These are phyloP conservation scores for Pachypsylla venusta DNA, from an alignment of 1,140 invertebrate genomes.

Conservation along the genomic window DNA sequence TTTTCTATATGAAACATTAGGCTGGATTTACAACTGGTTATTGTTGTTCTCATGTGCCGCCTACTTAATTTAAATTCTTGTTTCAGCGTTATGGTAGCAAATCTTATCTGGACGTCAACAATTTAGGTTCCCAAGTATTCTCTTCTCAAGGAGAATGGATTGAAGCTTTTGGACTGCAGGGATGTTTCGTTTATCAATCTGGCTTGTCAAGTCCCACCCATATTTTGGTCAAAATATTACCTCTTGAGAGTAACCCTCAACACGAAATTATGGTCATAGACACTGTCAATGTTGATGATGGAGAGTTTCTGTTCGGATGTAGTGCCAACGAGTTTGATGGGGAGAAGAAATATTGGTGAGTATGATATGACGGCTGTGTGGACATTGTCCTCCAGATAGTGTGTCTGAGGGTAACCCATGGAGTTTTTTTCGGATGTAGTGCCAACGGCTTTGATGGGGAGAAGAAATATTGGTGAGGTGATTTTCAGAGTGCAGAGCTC, in stretches of 20 bases:
- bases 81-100: neutral
- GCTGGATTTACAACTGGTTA: too few relatives aligned
- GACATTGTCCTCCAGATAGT: too few relatives aligned
- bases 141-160: neutral
- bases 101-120: neutral
- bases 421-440: too few relatives aligned
- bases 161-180: neutral
- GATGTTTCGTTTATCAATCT: neutral
- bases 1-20: too few relatives aligned
- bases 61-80: too few relatives aligned
- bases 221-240: neutral
- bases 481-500: too few relatives aligned
- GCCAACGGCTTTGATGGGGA: neutral
- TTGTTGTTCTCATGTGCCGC: too few relatives aligned
- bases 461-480: constrained; percentile 1
- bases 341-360: neutral
- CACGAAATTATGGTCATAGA: constrained; percentile 1
- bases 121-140: neutral
- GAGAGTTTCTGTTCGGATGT: neutral
- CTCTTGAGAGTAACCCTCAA: neutral
- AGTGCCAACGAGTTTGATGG: neutral
- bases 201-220: neutral
- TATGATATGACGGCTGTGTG: too few relatives aligned
- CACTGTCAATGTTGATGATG: neutral
- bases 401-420: too few relatives aligned